Evolutionary conservation across 2,113 vertebrate species (phyloP), one percentile per base, ranked within the genome.

Genomic region (Pteropus alecto): DNA sequence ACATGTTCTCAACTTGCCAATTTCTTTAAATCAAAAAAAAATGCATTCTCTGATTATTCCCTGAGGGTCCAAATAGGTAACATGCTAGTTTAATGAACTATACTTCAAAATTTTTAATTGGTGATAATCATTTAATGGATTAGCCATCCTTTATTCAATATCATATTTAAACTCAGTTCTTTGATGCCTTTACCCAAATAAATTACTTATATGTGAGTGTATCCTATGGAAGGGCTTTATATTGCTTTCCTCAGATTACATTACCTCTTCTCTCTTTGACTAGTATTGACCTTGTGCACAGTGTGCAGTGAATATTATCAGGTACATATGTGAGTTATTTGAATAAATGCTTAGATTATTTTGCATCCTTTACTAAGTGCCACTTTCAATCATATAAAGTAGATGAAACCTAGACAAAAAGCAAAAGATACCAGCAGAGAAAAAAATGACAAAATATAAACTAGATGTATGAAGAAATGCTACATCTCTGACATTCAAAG

Each of bases 381-480:
- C 30, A 58, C 33, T 92, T 86, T 43, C 28, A 28, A n/a, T 81
- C 19, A 41, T 13, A 21, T 85, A 85, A 87, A 51, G 10, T 54
- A 88, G 58, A 43, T 19, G 95, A 70, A 91, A 71, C 9, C 65
- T 67, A 61, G 24, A 19, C 38, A 68, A 63, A 91, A 91, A 78
- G 7, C 13, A 86, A 96, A 96, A 81, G 21, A 65, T 30, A 84
- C 11, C 12, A 60, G 30, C 58, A 60, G n/a, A 89, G 77, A 97
- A 91, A 12, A 85, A 43, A 61, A 87, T 18, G 54, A 67, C 26
- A 90, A 63, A 78, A 81, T 58, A 60, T 3, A 90, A 74, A 74
- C 10, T 51, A 4, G 26, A 38, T 21, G 6, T 7, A 18, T 33
- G 26, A 87, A 93, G 15, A 61, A 58, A 60, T 28, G 15, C 21